phyloP scores from a whole-genome alignment of 2,797 vertebrate species.

The Megaceryle alcyon region DNA sequence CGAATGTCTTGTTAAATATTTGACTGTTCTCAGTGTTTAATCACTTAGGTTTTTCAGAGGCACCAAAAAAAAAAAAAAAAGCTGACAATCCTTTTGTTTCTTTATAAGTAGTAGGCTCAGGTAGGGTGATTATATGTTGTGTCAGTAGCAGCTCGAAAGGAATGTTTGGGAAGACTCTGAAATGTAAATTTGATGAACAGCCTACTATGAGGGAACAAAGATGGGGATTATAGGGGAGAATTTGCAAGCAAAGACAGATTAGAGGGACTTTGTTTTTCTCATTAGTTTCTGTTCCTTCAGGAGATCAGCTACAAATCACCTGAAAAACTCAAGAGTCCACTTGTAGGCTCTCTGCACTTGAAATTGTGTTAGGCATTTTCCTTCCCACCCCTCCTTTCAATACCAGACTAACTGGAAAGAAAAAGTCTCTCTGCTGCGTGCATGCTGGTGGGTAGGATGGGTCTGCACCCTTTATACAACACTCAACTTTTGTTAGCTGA shows the following conservation, averaged over 20 bases:
- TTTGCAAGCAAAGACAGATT: slow-evolving; percentile 58
- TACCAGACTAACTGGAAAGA: background rate
- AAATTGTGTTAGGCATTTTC: background rate
- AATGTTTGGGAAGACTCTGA: slow-evolving; percentile 53
- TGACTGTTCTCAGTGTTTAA: slow-evolving; percentile 45
- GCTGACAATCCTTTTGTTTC: slow-evolving; percentile 25
- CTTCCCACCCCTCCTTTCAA: background rate
- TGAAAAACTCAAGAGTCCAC: slow-evolving; percentile 10
- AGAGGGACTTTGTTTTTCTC: slow-evolving; percentile 64
- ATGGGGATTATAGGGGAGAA: slow-evolving; percentile 58
- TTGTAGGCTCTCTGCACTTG: background rate
- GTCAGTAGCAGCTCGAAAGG: slow-evolving; percentile 1
- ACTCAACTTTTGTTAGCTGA: background rate
- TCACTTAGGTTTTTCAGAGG: slow-evolving; percentile 28
- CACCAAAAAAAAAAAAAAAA: background rate
- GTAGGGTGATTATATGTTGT: slow-evolving; percentile 24
- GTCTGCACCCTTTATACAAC: background rate
- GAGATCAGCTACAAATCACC: slow-evolving; percentile 14
- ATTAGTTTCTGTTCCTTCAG: slow-evolving; percentile 58
- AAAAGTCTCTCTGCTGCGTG: background rate
- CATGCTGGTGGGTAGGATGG: accelerated
- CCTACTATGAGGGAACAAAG: slow-evolving; percentile 32
- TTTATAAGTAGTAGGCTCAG: slow-evolving; percentile 37
- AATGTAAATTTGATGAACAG: slow-evolving; percentile 40
- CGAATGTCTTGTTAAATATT: slow-evolving; percentile 30